A percentile compares a stretch with the other conserved stretches of the same genome.
phyloP scores from a whole-genome alignment of 2,888 invertebrate species.

The Drosophila mercatorum region DNA sequence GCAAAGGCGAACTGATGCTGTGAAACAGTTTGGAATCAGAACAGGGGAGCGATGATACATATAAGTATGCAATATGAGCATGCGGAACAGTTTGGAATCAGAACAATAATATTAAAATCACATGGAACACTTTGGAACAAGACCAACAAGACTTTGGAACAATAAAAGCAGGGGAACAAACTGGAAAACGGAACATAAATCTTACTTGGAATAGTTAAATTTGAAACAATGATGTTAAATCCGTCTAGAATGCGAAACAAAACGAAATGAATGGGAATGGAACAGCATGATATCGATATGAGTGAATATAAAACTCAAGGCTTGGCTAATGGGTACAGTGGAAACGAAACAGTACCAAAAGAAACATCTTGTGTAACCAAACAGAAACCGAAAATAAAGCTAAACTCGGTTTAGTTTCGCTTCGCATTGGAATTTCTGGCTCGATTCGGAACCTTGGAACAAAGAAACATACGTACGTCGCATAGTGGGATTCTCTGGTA shows the following conservation, averaged over 20 bases:
- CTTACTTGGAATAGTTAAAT: background rate
- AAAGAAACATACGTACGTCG: background rate
- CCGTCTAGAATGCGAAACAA: background rate
- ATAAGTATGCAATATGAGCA: background rate
- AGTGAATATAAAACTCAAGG: background rate
- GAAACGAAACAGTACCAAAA: background rate
- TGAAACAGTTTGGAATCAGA: background rate
- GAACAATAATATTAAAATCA: background rate
- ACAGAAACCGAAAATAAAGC: background rate
- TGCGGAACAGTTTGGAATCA: background rate
- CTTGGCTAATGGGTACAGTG: background rate
- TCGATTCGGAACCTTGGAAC: slow-evolving; percentile 1
- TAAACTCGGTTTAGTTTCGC: background rate
- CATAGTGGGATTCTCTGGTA: background rate
- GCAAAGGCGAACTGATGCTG: too few relatives aligned
- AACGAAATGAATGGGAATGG: background rate
- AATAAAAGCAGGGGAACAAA: too few relatives aligned
- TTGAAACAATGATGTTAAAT: too few relatives aligned
- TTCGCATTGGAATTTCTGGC: background rate
- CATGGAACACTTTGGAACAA: background rate
- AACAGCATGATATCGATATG: background rate
- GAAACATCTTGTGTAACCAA: background rate
- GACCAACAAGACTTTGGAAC: too few relatives aligned
- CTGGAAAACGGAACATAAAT: background rate
- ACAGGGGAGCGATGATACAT: background rate